Evolutionary conservation across 2,113 vertebrate genomes (phyloP), one percentile per base, ranked within the genome.

Genomic region (Silurus asotus): DNA sequence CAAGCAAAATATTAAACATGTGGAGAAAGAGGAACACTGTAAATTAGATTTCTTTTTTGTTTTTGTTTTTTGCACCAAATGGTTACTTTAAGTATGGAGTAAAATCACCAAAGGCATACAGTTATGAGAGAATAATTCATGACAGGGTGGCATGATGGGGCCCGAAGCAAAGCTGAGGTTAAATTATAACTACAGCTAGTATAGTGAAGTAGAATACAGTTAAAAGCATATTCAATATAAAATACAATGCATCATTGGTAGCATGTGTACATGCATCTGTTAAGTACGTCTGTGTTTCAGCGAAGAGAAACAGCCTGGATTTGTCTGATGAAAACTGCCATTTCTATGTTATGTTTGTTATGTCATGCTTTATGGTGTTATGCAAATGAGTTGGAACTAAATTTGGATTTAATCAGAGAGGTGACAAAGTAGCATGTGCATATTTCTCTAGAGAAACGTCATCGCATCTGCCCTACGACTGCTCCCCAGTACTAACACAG

Each of bases 241-340:
- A 62, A 48, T 9, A 9, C 3, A 0, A 14, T 48, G 37, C 51
- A n/a, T 81, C 6, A 51, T 25, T 20, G 17, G 59, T 5, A 64
- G 23, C 59, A 25, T 81, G 37, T 81, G 79, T n/a, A 64, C 48
- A 81, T 64, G 45, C 6, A 5, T 48, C 49, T 81, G 20, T 23
- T 61, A 5, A 80, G 56, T 65, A 51, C 59, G 51, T 64, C 37
- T 64, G 45, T 64, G 79, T 81, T 81, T 81, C 11, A 64, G 45
- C 7, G 59, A 23, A 25, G 28, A 72, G 11, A 83, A 28, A 8
- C n/a, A 70, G 25, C 14, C 28, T 84, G 81, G 51, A 11, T 45
- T 70, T 59, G 25, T 90, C 87, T 85, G 90, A 91, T 88, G 37
- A 85, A 81, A 91, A 88, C 74, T 86, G 82, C 91, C 74, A 87